phyloP scores from a whole-genome alignment of 2,888 invertebrate genomes.

The Pachycephus smyrnensis region DNA sequence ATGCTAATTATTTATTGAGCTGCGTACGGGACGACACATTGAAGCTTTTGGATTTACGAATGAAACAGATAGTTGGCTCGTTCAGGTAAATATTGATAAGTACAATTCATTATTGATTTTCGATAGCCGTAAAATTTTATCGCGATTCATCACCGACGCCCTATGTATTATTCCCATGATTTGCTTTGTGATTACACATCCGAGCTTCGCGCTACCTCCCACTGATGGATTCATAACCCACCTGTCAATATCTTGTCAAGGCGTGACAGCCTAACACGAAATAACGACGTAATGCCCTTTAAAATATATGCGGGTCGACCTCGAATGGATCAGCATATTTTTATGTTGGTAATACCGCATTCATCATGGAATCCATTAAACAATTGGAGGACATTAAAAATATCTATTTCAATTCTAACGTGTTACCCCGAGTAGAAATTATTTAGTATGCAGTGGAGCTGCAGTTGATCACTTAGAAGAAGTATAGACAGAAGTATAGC shows the following conservation, averaged over 20 bases:
- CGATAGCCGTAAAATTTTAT: background rate
- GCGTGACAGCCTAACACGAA: background rate
- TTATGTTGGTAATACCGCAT: background rate
- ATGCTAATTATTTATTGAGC: conserved; percentile 89
- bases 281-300: background rate
- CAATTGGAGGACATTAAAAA: background rate
- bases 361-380: background rate
- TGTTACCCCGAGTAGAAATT: no score
- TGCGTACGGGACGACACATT: conserved; percentile 96
- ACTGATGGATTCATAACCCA: background rate
- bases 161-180: background rate
- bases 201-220: background rate
- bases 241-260: background rate
- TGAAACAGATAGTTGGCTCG: conserved; percentile 90
- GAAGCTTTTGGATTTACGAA: conserved; percentile 93
- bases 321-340: background rate
- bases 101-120: background rate
- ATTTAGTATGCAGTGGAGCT: no score
- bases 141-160: background rate
- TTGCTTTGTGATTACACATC: background rate
- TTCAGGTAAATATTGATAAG: conserved; percentile 78
- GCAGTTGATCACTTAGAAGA: no score
- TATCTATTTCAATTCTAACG: background rate
- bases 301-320: background rate
- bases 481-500: no score